These are phyloP conservation scores for Fistularia tabacaria DNA, from an alignment of 2,797 vertebrate species.

Conservation along the genomic window DNA sequence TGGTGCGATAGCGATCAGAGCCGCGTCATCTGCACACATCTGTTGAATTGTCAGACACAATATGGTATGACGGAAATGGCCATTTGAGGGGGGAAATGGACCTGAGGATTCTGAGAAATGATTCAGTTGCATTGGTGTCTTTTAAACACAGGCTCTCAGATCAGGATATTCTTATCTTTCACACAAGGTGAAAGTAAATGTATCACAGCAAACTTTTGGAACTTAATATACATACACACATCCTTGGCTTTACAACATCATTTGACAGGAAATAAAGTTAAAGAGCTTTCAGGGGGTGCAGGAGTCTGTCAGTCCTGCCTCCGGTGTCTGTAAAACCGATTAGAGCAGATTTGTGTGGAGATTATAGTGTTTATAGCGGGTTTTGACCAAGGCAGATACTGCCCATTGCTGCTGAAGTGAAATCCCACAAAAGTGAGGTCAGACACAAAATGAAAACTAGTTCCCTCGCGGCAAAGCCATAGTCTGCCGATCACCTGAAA, in stretches of 20 bases:
- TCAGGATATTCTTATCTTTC: conserved; percentile 7
- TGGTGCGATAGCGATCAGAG: not conserved
- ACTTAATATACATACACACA: not conserved
- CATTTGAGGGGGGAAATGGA: not conserved
- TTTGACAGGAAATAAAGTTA: conserved; percentile 21
- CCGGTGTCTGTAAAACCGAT: conserved; percentile 30
- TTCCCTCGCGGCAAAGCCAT: too few relatives aligned
- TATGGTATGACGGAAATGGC: conserved; percentile 1
- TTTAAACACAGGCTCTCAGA: conserved; percentile 16
- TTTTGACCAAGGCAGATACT: conserved; percentile 20
- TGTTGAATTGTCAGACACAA: conserved; percentile 5
- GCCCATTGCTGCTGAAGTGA: conserved; percentile 9
- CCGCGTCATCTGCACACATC: not conserved
- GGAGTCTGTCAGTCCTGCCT: too few relatives aligned
- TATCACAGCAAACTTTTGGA: conserved; percentile 1
- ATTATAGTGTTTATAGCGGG: conserved; percentile 34
- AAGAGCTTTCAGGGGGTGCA: conserved; percentile 17
- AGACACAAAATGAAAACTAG: conserved; percentile 2
- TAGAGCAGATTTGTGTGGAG: conserved; percentile 39
- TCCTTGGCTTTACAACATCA: conserved; percentile 1
- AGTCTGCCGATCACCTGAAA: too few relatives aligned
- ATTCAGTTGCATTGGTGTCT: conserved; percentile 5
- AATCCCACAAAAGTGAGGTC: conserved; percentile 32
- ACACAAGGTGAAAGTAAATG: conserved; percentile 2
- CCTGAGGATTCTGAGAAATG: conserved; percentile 2